Base-by-base conservation (phyloP, 1,140 invertebrate genomes). In the Sinonovacula constricta region DNA sequence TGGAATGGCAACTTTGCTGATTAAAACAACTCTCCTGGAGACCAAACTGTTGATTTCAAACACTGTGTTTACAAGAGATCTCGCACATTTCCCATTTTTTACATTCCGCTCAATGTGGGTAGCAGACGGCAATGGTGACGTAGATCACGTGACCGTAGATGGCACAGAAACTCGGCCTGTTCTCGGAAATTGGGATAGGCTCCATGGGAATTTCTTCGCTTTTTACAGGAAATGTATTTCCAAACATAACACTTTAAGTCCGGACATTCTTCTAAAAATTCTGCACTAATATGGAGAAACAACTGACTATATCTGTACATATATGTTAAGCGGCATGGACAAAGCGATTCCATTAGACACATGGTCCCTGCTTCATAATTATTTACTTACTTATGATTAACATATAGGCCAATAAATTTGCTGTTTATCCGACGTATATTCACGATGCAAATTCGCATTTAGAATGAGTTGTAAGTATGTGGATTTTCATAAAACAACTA, bases 191-290 rank as follows among this genome's bases (percentile, higher is more conserved):
- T 85, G 82, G 80, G 31, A 54, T 3, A 34, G 33, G 14, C 28
- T 78, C 2, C 49, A 33, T 26, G 84, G 81, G 4, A 85, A 30
- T 0, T 82, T 63, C 12, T 79, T 81, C 28, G 77, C 70, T 12
- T 87, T 85, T 39, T 86, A 79, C 56, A 70, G 86, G 45, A 77
- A 82, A 51, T 87, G 86, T 69, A 74, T 86, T 31, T 87, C 86
- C 3, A 79, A 70, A 54, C 81, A 85, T 28, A 84, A 86, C 53
- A 85, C 83, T 26, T 72, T 83, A 10, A 85, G 84, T 76, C 86
- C 86, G 0, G 84, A 87, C 49, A 80, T 87, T 14, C 49, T 57
- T 36, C 33, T 87, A 2, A 63, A 83, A 56, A 63, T 86, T 18
- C 0, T 68, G 18, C n/a, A 51, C 14, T 53, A 24, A 68, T 28